Percentiles rank a stretch among this genome's conserved stretches.
Conservation (phyloP, 1,140 invertebrate genomes). For the Plodia interpunctella region DNA sequence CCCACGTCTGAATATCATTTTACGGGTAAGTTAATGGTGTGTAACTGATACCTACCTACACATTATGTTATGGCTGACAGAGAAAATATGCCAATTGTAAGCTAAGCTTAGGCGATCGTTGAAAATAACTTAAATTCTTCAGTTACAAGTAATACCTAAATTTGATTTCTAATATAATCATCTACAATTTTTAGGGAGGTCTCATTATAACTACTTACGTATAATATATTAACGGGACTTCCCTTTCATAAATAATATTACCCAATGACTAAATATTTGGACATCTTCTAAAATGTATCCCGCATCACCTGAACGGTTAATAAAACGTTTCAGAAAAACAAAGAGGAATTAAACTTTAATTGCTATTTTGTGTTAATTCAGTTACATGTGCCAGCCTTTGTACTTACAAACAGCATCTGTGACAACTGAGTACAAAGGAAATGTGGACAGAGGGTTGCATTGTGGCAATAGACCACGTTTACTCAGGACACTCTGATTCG, state of each 20-base stretch:
- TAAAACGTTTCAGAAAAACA: not conserved
- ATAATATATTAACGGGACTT: no score
- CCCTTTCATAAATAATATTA: no score
- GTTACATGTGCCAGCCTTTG: not conserved
- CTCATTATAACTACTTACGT: no score
- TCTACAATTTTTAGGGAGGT: no score
- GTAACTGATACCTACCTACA: conserved; percentile 24
- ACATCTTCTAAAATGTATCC: not conserved
- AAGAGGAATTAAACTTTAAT: not conserved
- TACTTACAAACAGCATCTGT: conserved; percentile 14
- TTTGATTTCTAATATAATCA: no score
- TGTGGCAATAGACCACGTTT: conserved; percentile 18
- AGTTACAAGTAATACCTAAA: no score
- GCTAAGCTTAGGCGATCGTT: no score
- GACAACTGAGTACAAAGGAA: conserved; percentile 14
- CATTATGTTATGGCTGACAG: not conserved
- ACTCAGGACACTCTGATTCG: conserved; percentile 20
- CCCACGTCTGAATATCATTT: conserved; percentile 24
- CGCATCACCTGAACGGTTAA: not conserved
- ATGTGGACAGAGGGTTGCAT: conserved; percentile 14
- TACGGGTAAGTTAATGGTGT: conserved; percentile 25
- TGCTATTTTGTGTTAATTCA: not conserved
- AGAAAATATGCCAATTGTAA: no score
- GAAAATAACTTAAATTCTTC: no score
- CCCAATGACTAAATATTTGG: no score